Percentiles rank a stretch among this genome's conserved stretches.
These are phyloP conservation scores for Drosophila putrida DNA, from an alignment of 2,888 invertebrate species.

Conservation along the genomic window DNA sequence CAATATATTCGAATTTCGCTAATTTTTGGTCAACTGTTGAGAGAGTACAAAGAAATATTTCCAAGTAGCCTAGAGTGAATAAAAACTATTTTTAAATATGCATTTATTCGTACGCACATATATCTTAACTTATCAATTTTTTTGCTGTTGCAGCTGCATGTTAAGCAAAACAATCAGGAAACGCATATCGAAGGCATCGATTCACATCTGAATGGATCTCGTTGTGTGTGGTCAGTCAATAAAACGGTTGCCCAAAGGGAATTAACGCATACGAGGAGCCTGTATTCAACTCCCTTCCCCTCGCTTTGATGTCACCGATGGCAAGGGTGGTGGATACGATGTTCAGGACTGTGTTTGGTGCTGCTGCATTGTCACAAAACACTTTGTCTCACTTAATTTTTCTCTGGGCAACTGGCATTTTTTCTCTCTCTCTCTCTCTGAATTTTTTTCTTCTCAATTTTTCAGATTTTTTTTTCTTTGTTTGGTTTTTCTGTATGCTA, in stretches of 20 bases:
- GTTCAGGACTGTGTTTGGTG: slow-evolving; percentile 33
- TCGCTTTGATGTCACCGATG: not conserved
- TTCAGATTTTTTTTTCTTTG: slow-evolving; percentile 17
- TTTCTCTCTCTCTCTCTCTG: slow-evolving; percentile 41
- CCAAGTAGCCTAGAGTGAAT: slow-evolving; percentile 18
- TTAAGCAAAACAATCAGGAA: slow-evolving; percentile 71
- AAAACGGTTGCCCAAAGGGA: slow-evolving; percentile 74
- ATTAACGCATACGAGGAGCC: slow-evolving; percentile 64
- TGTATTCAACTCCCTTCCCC: slow-evolving; percentile 4
- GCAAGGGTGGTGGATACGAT: not conserved
- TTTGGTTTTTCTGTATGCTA: slow-evolving; percentile 43
- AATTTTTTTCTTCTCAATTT: slow-evolving; percentile 37
- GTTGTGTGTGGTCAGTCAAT: slow-evolving; percentile 69
- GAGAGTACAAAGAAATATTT: slow-evolving; percentile 9
- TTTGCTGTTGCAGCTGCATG: slow-evolving; percentile 40
- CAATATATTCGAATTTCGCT: not conserved
- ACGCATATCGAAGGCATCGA: slow-evolving; percentile 52
- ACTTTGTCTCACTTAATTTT: slow-evolving; percentile 78
- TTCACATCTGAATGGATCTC: slow-evolving; percentile 42
- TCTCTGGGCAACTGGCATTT: slow-evolving; percentile 42
- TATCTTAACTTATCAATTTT: slow-evolving; percentile 8
- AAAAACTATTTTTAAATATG: slow-evolving; percentile 20
- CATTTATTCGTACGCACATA: not conserved
- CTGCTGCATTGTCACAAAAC: slow-evolving; percentile 67
- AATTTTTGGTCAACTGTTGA: not conserved